A percentile compares a stretch with the other conserved stretches of the same genome.
Conservation (phyloP, 2,888 invertebrate genomes). For the Diogma glabrata region DNA sequence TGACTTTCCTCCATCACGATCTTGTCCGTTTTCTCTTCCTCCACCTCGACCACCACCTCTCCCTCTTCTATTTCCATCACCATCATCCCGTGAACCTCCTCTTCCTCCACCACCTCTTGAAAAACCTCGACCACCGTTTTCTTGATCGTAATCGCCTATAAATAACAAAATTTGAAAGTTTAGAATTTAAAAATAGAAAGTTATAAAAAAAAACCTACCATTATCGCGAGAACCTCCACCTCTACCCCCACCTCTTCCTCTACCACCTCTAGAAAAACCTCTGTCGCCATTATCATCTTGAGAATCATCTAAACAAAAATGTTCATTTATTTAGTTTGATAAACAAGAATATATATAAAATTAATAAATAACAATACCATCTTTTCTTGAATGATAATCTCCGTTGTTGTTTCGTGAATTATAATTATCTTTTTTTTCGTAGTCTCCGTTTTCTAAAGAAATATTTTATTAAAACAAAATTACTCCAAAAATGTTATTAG, state of each 20-base stretch:
- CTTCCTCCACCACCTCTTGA: slow-evolving; percentile 5
- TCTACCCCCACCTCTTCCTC: slow-evolving; percentile 27
- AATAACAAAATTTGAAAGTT: too few species aligned
- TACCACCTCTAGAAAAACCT: not conserved
- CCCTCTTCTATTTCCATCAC: slow-evolving; percentile 15
- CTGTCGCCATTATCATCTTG: too few species aligned
- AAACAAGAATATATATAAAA: too few species aligned
- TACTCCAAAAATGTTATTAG: too few species aligned
- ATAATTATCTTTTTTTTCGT: not conserved
- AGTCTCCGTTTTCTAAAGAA: not conserved
- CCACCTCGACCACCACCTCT: slow-evolving; percentile 17
- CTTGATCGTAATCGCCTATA: too few species aligned
- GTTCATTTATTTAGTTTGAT: too few species aligned
- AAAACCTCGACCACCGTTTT: slow-evolving; percentile 28
- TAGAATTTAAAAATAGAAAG: too few species aligned
- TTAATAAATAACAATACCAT: too few species aligned
- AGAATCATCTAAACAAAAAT: too few species aligned
- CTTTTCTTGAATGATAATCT: not conserved
- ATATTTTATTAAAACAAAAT: too few species aligned
- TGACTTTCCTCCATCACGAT: slow-evolving; percentile 14
- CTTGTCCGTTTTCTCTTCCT: slow-evolving; percentile 16
- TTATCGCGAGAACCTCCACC: slow-evolving; percentile 25
- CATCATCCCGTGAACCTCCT: slow-evolving; percentile 14
- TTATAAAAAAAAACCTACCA: too few species aligned
- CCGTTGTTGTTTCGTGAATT: not conserved